Conservation (phyloP, 2,888 invertebrate genomes). For the Caenorhabditis plicata region DNA sequence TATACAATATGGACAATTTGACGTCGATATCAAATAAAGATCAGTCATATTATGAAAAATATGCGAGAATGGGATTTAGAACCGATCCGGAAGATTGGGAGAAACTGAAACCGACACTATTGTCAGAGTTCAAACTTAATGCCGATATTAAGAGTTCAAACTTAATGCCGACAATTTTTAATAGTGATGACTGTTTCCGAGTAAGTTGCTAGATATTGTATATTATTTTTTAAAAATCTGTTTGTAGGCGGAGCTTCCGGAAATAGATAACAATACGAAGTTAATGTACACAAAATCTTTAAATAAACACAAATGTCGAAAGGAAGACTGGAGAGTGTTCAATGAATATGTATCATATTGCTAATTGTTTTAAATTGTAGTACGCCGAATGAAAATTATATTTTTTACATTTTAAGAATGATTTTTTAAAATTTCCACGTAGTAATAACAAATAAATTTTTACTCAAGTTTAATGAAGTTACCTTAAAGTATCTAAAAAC, state of each 20-base stretch:
- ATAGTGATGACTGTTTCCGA: conserved; percentile 38
- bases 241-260: no score
- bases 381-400: no score
- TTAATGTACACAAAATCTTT: neutral
- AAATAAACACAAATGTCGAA: neutral
- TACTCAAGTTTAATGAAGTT: no score
- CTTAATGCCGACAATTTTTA: conserved; percentile 38
- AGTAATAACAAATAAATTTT: no score
- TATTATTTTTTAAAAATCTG: no score
- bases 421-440: no score
- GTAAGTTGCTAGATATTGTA: conserved; percentile 9
- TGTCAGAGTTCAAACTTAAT: conserved; percentile 32
- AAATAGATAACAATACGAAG: neutral
- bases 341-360: no score
- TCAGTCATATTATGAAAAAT: conserved; percentile 28
- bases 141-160: conserved; percentile 16
- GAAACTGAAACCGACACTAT: conserved; percentile 38
- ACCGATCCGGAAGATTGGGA: conserved; percentile 37
- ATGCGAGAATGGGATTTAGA: conserved; percentile 27
- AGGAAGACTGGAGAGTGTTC: no score
- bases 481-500: no score
- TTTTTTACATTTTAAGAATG: no score
- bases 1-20: conserved; percentile 39
- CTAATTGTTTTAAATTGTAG: no score
- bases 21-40: conserved; percentile 21